phyloP scores from a whole-genome alignment of 1,140 invertebrate genomes.

The Atta colombica region DNA sequence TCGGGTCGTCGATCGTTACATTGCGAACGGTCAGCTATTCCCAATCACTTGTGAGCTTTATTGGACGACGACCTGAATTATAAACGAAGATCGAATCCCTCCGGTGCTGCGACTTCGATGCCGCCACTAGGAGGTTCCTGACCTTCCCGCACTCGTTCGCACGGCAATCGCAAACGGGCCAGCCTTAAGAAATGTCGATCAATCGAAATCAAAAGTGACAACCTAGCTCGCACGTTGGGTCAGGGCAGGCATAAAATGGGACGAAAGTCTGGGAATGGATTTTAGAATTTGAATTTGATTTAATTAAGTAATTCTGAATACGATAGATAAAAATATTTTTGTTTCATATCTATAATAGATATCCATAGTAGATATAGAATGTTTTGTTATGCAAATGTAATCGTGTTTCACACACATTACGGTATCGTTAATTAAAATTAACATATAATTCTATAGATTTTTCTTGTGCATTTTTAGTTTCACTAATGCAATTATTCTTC shows the following conservation, averaged over 20 bases:
- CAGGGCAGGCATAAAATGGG: constrained; percentile 6
- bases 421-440: neutral
- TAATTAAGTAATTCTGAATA: neutral
- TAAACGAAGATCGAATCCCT: constrained; percentile 79
- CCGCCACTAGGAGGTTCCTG: constrained; percentile 62
- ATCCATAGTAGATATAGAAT: neutral
- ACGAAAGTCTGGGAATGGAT: neutral
- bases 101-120: constrained; percentile 58
- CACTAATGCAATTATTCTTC: neutral
- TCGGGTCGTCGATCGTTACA: constrained; percentile 73
- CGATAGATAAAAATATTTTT: neutral
- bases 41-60: constrained; percentile 82
- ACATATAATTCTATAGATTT: neutral
- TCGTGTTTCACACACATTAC: too few relatives aligned
- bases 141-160: constrained; percentile 62
- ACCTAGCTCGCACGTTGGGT: neutral
- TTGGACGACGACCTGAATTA: constrained; percentile 82
- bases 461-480: neutral
- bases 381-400: neutral
- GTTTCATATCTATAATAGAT: neutral
- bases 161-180: constrained; percentile 46
- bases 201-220: constrained; percentile 34
- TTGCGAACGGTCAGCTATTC: constrained; percentile 75
- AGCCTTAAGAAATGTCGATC: constrained; percentile 3
- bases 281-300: neutral